Conservation (phyloP, 2,113 vertebrate genomes). For the Psilopogon haemacephalus region DNA sequence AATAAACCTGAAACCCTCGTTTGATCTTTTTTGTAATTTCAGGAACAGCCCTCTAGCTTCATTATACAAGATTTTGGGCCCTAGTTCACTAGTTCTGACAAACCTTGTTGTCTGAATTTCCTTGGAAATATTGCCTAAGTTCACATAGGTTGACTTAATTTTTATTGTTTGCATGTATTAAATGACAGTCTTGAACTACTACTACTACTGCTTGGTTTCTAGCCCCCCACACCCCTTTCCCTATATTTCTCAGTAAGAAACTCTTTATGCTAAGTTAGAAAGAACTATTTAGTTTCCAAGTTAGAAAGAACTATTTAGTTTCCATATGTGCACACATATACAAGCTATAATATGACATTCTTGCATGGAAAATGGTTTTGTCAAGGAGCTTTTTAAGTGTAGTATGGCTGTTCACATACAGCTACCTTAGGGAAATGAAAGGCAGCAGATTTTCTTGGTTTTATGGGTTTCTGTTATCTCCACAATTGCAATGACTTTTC, state of each 20-base stretch:
- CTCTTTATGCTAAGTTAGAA: background rate
- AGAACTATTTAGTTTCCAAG: too few relatives aligned
- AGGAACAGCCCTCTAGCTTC: background rate
- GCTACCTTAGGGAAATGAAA: background rate
- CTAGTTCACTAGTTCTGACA: background rate
- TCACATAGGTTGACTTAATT: background rate
- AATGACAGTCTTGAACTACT: background rate
- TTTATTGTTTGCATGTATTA: background rate
- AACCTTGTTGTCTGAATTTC: background rate
- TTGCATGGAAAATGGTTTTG: background rate
- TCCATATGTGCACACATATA: background rate
- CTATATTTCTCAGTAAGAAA: background rate
- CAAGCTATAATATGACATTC: background rate
- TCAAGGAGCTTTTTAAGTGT: background rate
- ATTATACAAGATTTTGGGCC: background rate
- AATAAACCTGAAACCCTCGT: background rate
- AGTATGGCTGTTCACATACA: background rate
- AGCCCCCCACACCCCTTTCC: rapidly evolving
- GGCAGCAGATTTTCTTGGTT: background rate
- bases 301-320: background rate
- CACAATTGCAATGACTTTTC: background rate
- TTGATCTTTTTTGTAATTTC: background rate
- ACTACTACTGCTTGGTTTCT: background rate
- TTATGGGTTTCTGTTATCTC: background rate
- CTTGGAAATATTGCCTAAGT: background rate